Base-by-base conservation (phyloP, 2,888 invertebrate species). In the Eupithecia subfuscata region DNA sequence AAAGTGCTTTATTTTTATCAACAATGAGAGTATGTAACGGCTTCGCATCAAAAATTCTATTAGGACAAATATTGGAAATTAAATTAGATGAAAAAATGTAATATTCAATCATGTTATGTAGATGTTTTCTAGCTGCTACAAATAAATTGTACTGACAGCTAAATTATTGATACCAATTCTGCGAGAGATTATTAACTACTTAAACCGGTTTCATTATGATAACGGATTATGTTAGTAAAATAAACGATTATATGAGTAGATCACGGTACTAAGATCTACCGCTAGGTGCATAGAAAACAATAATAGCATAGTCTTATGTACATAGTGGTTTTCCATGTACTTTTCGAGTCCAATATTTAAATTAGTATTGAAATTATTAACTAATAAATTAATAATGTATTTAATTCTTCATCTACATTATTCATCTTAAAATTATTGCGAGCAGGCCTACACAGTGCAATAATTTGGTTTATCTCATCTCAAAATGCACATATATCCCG, bases 1-100 rank as follows among this genome's bases (percentile, higher is more conserved):
- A 86, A 90, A 90, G 89, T 89, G 90, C 89, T 89, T 91, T 90
- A 91, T 91, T 90, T 91, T 90, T 87, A 84, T 86, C 83, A 75
- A 82, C 82, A 83, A 84, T 87, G 89, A 88, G 89, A 89, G 88
- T 86, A 79, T 83, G 80, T 84, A 83, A 83, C 80, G 87, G 88
- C 86, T 89, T 87, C 74, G 86, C 84, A 83, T 83, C 80, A 83
- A 75, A 76, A 79, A 77, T 78, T 81, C 76, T 82, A 82, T 78
- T 78, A 79, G 74, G 75, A 78, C 48, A 79, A 77, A 75, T 79
- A 77, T 79, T 78, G 75, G 76, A 76, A 79, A 77, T 80, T 84
- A 82, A 78, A 78, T 79, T 85, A 85, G 82, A 82, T 82, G 82
- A 11, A 11, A 82, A 68, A 84, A 82, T 86, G 84, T 88, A 86